Percentiles rank a stretch among this genome's conserved stretches.
phyloP scores from a whole-genome alignment of 2,113 vertebrate genomes.

The Fulmarus glacialis region DNA sequence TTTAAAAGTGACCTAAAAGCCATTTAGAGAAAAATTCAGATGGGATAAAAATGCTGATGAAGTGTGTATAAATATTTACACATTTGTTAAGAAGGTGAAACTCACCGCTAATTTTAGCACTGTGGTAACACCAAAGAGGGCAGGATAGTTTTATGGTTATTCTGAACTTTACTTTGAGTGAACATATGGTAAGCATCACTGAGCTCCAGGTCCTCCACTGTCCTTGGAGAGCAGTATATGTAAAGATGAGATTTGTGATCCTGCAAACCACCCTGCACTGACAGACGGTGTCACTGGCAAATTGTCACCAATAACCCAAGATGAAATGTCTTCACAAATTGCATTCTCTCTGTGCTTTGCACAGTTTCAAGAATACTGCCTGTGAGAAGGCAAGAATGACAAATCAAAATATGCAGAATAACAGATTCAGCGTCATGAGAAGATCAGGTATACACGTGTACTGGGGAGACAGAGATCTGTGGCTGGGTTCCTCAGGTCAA shows the following conservation, averaged over 20 bases:
- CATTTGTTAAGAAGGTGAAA: not conserved
- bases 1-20: slow-evolving; percentile 79
- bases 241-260: not conserved
- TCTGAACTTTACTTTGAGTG: not conserved
- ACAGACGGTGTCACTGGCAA: not conserved
- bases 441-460: not conserved
- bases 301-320: not conserved
- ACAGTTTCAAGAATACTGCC: not conserved
- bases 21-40: slow-evolving; percentile 78
- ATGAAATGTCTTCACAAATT: not conserved
- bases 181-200: not conserved
- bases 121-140: not conserved
- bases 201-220: not conserved
- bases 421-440: not conserved
- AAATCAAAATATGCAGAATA: not conserved
- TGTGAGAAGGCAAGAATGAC: not conserved
- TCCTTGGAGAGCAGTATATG: not conserved
- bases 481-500: not conserved
- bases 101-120: not conserved
- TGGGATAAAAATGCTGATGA: slow-evolving; percentile 78
- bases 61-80: slow-evolving; percentile 64
- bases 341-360: not conserved
- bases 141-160: not conserved
- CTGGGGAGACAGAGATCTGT: not conserved
- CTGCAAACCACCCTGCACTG: not conserved